A percentile compares a stretch with the other conserved stretches of the same genome.
Evolutionary conservation across 2,113 vertebrate species (phyloP).

Genomic region (Dipodomys spectabilis): DNA sequence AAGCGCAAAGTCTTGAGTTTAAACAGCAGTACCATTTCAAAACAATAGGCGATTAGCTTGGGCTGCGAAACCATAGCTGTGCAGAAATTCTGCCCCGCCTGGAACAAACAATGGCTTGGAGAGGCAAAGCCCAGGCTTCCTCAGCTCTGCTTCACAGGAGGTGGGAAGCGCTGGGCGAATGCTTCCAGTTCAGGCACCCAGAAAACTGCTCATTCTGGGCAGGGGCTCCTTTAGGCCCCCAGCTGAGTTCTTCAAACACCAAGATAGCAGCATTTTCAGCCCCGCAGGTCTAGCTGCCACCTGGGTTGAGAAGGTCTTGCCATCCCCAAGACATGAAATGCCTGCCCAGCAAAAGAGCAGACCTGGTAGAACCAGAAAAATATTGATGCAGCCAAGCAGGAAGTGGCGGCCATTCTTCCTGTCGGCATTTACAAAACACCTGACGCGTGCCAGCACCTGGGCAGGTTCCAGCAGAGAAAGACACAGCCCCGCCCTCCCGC

Average conservation of each 20-base stretch:
- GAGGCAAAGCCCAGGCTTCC: rapidly evolving
- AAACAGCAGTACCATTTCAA: too few species aligned
- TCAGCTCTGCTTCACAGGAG: rapidly evolving
- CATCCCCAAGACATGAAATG: neutral
- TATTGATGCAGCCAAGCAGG: neutral
- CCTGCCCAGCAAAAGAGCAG: neutral
- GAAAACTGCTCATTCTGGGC: too few species aligned
- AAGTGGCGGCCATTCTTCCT: neutral
- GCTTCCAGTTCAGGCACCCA: too few species aligned
- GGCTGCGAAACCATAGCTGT: neutral
- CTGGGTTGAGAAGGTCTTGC: neutral
- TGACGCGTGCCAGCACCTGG: neutral
- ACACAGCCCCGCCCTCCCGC: neutral
- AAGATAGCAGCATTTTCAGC: neutral
- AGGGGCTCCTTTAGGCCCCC: rapidly evolving
- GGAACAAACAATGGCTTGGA: neutral
- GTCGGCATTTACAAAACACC: neutral
- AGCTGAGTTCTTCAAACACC: neutral
- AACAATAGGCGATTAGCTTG: too few species aligned
- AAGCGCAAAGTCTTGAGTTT: too few species aligned
- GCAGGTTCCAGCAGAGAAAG: neutral
- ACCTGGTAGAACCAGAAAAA: neutral
- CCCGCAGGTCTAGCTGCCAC: neutral
- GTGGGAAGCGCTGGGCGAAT: neutral
- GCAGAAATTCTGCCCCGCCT: neutral